phyloP scores from a whole-genome alignment of 2,113 vertebrate genomes.

The Alligator sinensis region DNA sequence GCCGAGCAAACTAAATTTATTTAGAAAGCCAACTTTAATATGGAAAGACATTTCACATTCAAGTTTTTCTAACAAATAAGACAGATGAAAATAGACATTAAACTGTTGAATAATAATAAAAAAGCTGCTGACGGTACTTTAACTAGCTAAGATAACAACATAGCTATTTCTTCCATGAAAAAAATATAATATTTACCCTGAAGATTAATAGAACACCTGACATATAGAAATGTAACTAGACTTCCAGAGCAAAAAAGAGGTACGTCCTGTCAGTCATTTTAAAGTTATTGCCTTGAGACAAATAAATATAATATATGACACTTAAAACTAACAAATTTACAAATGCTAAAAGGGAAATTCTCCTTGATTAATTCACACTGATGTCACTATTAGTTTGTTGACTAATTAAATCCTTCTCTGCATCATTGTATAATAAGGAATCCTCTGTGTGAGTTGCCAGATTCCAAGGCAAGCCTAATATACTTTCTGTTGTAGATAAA shows the following conservation, averaged over 20 bases:
- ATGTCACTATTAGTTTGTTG: constrained; percentile 5
- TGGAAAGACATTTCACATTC: neutral
- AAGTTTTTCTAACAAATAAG: neutral
- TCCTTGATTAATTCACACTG: neutral
- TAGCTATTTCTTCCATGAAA: constrained; percentile 23
- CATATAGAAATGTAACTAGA: constrained; percentile 20
- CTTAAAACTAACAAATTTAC: neutral
- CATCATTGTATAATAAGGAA: constrained; percentile 2
- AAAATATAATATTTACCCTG: constrained; percentile 36
- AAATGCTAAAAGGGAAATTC: neutral
- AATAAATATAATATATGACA: neutral
- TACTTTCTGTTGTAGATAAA: neutral
- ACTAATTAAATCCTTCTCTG: neutral
- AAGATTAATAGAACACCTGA: constrained; percentile 39
- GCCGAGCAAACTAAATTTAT: neutral
- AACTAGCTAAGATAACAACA: constrained; percentile 7
- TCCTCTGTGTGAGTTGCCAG: neutral
- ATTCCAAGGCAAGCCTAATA: neutral
- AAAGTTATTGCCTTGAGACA: neutral
- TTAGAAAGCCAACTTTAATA: neutral
- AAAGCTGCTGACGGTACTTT: constrained; percentile 32
- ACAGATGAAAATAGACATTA: neutral
- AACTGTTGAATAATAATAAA: neutral
- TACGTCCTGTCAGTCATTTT: neutral
- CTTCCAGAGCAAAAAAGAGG: neutral